Base-by-base conservation (phyloP, 2,888 invertebrate genomes). In the Tenthredo scrophulariae region DNA sequence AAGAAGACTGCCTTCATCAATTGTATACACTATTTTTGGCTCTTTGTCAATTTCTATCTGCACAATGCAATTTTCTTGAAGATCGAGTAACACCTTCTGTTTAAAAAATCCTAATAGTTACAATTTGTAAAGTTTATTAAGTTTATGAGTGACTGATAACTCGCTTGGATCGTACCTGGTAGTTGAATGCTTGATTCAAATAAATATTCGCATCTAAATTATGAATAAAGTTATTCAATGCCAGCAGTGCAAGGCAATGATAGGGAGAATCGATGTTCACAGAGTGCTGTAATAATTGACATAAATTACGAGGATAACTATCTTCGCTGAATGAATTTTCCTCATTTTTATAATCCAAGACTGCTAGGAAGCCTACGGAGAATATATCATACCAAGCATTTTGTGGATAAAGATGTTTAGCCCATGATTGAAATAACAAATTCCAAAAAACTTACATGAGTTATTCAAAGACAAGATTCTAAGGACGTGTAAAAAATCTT, bases 391-490 rank as follows among this genome's bases (percentile, higher is more conserved):
- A 54, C 2, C n/a, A n/a, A 29, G 33, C 4, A 15, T 75, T 75
- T 26, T 46, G 5, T 40, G 22, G 54, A 67, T 33, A 9, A 18
- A 26, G 33, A 72, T 40, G n/a, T 37, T 40, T 6, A 37, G 72
- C 18, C 7, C 4, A 37, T n/a, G 33, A n/a, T 37, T 37, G 6
- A 37, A 72, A 5, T n/a, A 18, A 37, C 13, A 7, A 6, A 18
- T 26, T 29, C 2, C 1, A 79, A 40, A 18, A 37, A 37, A 86
- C 89, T 88, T 89, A 93, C 93, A 92, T 86, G 90, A 90, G 2
- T 91, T 91, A 85, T 92, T 93, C 9, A 93, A 87, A 6, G 92
- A 92, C 80, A 93, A 90, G 1, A 91, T 86, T 26, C 90, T 88
- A 5, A 93, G 85, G 40, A 92, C 88, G 77, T 93, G 93, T 75